Evolutionary conservation across 2,888 invertebrate species (phyloP), one percentile per base, ranked within the genome.

Genomic region (Xanthia togata): DNA sequence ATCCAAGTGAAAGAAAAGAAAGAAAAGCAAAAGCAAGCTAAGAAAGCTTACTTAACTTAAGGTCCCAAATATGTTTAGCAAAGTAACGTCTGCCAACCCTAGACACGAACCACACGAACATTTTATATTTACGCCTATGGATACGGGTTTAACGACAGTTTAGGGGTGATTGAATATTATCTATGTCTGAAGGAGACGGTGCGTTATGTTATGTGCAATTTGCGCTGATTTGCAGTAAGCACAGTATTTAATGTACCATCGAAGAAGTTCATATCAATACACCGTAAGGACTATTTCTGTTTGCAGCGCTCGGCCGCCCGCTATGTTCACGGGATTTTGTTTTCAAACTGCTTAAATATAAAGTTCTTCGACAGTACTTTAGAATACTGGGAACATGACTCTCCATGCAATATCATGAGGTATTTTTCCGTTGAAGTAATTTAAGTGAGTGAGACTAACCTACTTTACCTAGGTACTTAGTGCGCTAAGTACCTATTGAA

Each of bases 81-180:
- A 55, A 38, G 2, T 41, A 44, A 14, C 35, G 11, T 26, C 31
- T 47, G 77, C 26, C 83, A 83, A 77, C 83, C 85, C 82, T 83
- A 50, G 31, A 38, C 12, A 41, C 38, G 20, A 50, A 74, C 47
- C 26, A 50, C 14, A 35, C 38, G 26, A 44, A 77, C 65, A 60
- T 81, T 81, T 81, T 74, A 83, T 78, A 77, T 79, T 70, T 83
- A 85, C 74, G 78, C 57, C 69, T 76, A 78, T 74, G 78, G 76
- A 87, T 80, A 68, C 62, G 41, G 55, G 71, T 72, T 69, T 81
- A 85, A 81, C 83, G 85, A 74, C 85, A 74, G 83, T 85, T 83
- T 77, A 83, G 71, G 85, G 70, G 70, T 85, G 85, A 83, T 83
- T 85, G 77, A 77, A 83, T 85, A 85, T 83, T 77, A 85, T 83